A percentile compares a stretch with the other conserved stretches of the same genome.
These are phyloP conservation scores for Pogona vitticeps DNA, from an alignment of 2,113 vertebrate species.

Conservation along the genomic window DNA sequence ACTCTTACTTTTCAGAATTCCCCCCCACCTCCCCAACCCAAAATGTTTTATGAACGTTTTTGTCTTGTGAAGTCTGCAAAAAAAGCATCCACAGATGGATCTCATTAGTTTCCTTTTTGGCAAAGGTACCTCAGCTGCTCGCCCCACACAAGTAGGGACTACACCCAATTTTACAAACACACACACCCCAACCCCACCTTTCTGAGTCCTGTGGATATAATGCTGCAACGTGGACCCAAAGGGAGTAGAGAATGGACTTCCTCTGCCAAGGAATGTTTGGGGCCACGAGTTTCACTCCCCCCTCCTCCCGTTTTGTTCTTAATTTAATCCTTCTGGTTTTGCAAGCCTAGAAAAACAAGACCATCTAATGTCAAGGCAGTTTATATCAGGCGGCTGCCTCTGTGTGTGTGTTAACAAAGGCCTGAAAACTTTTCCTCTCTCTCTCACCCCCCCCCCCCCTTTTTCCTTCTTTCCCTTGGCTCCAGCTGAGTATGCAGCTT, in stretches of 20 bases:
- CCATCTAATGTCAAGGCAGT: not conserved
- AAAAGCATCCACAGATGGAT: conserved; percentile 19
- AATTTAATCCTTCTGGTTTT: conserved; percentile 33
- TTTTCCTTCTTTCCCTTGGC: not conserved
- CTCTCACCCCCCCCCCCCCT: not conserved
- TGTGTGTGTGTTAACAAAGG: not conserved
- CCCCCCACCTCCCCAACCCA: not conserved
- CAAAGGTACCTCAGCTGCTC: conserved; percentile 4
- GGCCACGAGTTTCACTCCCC: conserved; percentile 9
- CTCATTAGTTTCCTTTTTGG: conserved; percentile 19
- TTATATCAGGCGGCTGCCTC: not conserved
- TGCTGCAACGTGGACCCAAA: not conserved
- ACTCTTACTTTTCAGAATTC: not conserved
- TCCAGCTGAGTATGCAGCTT: not conserved
- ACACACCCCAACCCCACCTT: not conserved
- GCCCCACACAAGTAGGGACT: conserved; percentile 19
- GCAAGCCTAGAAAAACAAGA: conserved; percentile 31
- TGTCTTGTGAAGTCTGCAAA: not conserved
- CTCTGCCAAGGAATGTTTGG: conserved; percentile 65
- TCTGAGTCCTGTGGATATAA: not conserved
- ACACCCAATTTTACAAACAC: conserved; percentile 11
- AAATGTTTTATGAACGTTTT: not conserved
- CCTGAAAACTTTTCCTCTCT: not conserved
- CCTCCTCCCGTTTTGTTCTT: not conserved
- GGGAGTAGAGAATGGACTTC: conserved; percentile 52